Conservation (phyloP, 1,140 invertebrate species). For the Aricia agestis region DNA sequence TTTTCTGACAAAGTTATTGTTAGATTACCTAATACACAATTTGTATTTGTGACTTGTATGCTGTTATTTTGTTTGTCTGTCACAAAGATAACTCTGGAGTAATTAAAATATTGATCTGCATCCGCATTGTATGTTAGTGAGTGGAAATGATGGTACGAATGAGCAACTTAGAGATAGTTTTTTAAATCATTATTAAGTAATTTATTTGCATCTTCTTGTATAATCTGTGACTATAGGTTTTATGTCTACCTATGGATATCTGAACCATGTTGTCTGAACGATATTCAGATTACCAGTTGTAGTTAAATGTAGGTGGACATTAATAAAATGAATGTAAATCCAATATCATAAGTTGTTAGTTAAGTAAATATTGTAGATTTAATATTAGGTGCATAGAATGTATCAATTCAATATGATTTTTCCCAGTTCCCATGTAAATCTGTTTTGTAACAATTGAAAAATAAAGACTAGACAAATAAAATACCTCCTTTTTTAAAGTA, state of each 20-base stretch:
- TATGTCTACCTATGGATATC: constrained; percentile 36
- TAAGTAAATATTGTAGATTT: constrained; percentile 44
- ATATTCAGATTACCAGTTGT: constrained; percentile 26
- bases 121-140: constrained; percentile 43
- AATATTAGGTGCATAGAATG: constrained; percentile 39
- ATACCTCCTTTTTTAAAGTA: not conserved
- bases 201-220: constrained; percentile 42
- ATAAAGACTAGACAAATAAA: not conserved
- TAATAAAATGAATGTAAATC: constrained; percentile 43
- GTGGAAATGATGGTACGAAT: constrained; percentile 38
- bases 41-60: constrained; percentile 47
- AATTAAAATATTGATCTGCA: constrained; percentile 51
- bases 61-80: constrained; percentile 48
- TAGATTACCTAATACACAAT: constrained; percentile 30
- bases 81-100: constrained; percentile 50
- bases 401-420: constrained; percentile 35
- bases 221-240: constrained; percentile 42
- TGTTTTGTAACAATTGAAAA: constrained; percentile 36
- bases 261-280: constrained; percentile 14
- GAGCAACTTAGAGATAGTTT: constrained; percentile 43
- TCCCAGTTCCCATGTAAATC: constrained; percentile 31
- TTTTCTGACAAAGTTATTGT: constrained; percentile 41
- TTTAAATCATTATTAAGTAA: constrained; percentile 44
- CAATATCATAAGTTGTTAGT: constrained; percentile 46
- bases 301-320: constrained; percentile 34